A percentile compares a stretch with the other conserved stretches of the same genome.
phyloP scores from a whole-genome alignment of 2,888 invertebrate genomes.

The Polyommatus icarus region DNA sequence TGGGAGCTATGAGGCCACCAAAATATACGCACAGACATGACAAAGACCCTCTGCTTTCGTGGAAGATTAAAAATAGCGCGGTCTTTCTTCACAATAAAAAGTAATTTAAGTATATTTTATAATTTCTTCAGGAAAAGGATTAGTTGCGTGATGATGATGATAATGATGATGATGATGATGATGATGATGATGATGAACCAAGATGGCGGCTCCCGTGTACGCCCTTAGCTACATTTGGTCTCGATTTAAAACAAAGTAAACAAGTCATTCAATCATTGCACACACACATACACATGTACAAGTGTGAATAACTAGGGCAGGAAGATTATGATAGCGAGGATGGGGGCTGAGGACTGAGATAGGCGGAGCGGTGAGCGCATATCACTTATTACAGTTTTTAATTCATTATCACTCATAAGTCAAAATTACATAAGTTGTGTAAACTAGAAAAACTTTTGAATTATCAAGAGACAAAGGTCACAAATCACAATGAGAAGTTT shows the following conservation, averaged over 20 bases:
- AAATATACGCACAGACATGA: too few species aligned
- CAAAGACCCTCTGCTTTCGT: too few species aligned
- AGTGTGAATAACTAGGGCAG: conserved; percentile 32
- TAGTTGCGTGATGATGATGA: neutral
- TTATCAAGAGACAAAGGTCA: neutral
- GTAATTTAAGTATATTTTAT: too few species aligned
- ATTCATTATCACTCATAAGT: too few species aligned
- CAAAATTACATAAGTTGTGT: neutral
- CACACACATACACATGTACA: conserved; percentile 23
- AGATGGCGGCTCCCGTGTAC: conserved; percentile 23
- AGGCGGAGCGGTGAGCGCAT: conserved; percentile 20
- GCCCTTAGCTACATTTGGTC: conserved; percentile 17
- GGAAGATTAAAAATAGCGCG: too few species aligned
- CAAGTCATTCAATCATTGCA: conserved; percentile 34
- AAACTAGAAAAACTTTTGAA: neutral
- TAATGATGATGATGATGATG: neutral
- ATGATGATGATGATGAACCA: conserved; percentile 3
- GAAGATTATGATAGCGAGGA: conserved; percentile 34
- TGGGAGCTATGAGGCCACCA: neutral
- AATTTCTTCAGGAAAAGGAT: too few species aligned
- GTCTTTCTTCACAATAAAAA: too few species aligned
- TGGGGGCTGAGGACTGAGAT: neutral
- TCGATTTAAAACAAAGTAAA: conserved; percentile 32
- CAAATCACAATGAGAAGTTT: too few species aligned
- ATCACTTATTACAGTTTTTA: too few species aligned